Percentiles rank a stretch among this genome's conserved stretches.
phyloP scores from a whole-genome alignment of 2,113 vertebrate genomes.

The Promerops cafer region DNA sequence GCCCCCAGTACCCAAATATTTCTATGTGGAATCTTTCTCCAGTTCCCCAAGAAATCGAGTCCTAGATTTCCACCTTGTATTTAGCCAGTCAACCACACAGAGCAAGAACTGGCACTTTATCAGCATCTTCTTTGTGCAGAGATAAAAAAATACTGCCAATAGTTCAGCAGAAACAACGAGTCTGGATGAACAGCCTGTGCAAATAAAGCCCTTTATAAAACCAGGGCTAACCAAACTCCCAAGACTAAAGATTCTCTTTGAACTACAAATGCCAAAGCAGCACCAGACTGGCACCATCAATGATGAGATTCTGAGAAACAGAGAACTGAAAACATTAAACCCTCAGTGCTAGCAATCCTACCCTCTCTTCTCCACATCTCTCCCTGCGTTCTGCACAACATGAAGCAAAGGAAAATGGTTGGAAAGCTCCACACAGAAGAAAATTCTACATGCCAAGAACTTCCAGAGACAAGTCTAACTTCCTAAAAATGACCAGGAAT shows the following conservation, averaged over 20 bases:
- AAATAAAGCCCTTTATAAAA: neutral
- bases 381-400: neutral
- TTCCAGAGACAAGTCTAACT: slow-evolving; percentile 16
- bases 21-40: neutral
- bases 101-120: neutral
- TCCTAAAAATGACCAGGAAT: neutral
- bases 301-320: neutral
- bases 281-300: neutral
- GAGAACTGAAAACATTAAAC: neutral
- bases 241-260: neutral
- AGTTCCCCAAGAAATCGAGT: neutral
- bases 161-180: neutral
- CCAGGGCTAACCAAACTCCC: neutral
- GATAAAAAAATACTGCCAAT: neutral
- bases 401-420: neutral
- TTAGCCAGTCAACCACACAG: neutral
- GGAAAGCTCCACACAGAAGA: slow-evolving; percentile 3
- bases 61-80: neutral
- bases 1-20: neutral
- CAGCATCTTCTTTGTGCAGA: neutral
- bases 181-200: neutral
- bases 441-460: neutral
- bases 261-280: neutral
- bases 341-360: neutral
- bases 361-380: neutral